Evolutionary conservation across 2,888 invertebrate genomes (phyloP), one percentile per base, ranked within the genome.

Genomic region (Lasioglossum zephyrum): DNA sequence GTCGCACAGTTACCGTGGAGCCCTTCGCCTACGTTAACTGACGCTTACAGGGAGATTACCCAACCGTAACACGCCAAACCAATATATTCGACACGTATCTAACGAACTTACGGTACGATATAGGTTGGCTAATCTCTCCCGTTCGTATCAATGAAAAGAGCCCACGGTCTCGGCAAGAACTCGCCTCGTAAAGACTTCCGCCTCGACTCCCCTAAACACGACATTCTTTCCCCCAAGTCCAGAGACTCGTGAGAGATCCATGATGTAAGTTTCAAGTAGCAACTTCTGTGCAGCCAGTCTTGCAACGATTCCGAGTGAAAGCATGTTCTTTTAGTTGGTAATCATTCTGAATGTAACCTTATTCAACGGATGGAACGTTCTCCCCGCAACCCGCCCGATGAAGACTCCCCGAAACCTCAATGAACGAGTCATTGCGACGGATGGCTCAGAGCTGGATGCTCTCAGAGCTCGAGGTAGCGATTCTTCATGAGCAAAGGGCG

Each of bases 281-380:
- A 6, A 41, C 13, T 73, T 86, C 86, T 78, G 87, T 85, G 87
- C 85, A 73, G 77, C 84, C 74, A 80, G 74, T 78, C 44, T 76
- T 88, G 90, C 85, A 79, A 88, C 88, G 87, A 91, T 80, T 82
- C 89, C 89, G 92, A 92, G 93, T 93, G 92, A 92, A 89, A 88
- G 93, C 93, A 93, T 93, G 93, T 88, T 89, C 87, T 90, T 92
- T 92, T 90, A 89, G 91, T 92, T 90, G 85, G 89, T 92, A 91
- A 91, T 86, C 79, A 89, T 89, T 85, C 83, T 92, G 92, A 89
- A 91, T 90, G 91, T 91, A 89, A 90, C 80, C 82, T 82, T 85
- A 66, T 44, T 69, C 69, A 70, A 72, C 53, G 77, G 57, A 79
- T 72, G 77, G 39, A 79, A 77, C 72, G 75, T 86, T 57, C 82